Base-by-base conservation (phyloP, 2,113 vertebrate species). In the Agelaius phoeniceus region DNA sequence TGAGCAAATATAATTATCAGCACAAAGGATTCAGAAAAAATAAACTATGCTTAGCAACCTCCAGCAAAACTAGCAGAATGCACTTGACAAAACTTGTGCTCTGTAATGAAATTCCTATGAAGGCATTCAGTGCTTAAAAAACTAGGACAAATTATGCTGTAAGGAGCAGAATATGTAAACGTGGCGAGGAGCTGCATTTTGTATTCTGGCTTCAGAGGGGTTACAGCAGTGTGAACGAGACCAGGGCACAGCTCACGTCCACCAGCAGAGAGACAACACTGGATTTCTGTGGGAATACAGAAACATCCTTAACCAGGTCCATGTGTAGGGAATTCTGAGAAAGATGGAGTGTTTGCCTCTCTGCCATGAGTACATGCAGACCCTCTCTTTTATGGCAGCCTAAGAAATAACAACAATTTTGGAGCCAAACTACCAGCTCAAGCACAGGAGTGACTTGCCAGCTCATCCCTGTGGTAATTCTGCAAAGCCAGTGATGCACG, bases 101-200 rank as follows among this genome's bases (percentile, higher is more conserved):
- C 71, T 39, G 2, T 89, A 96, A 92, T 82, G 96, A 94, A 95
- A 96, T 94, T 94, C 90, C 76, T 92, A 66, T 0, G 0, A 94
- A 89, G 74, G 44, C 80, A 92, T 75, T 80, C 33, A 9, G 79
- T 51, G 54, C 89, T 90, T 94, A 75, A 90, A 90, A 95, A 96
- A 72, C 94, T 94, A 89, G 96, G 95, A 96, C 94, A 94, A 95
- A 96, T 90, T 24, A 89, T 82, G 86, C 96, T 96, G 92, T 94
- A 93, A 95, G 92, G 88, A 96, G 93, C 13, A 30, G 92, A 94
- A 95, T 93, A 96, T 86, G 76, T 93, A 94, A 95, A 96, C 61
- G 54, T 73, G 49, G 92, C 80, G 89, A 87, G 84, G 65, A 90
- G 58, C 79, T 97, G 79, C 76, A 33, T 84, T 88, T 92, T 30